Conservation (phyloP, 1,140 invertebrate species). For the Coelopa frigida region DNA sequence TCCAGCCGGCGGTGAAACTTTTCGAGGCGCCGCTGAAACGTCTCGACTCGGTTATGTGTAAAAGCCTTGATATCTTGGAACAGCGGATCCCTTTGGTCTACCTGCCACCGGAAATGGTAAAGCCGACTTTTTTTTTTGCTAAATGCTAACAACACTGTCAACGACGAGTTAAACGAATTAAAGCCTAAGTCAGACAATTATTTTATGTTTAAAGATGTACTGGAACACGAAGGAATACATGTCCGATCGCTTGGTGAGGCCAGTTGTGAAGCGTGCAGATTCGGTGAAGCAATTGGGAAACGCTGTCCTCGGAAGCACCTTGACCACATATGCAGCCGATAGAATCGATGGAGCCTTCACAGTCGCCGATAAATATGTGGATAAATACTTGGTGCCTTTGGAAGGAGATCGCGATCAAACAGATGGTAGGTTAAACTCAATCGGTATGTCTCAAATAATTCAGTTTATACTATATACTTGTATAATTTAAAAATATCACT, state of each 20-base stretch:
- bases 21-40: constrained; percentile 61
- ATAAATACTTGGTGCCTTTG: constrained; percentile 63
- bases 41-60: constrained; percentile 67
- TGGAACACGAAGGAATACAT: constrained; percentile 68
- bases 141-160: no score
- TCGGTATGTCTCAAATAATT: constrained; percentile 1
- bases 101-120: constrained; percentile 68
- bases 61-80: constrained; percentile 68
- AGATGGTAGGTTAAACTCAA: constrained; percentile 45
- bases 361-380: constrained; percentile 70
- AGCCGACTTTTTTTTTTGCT: not conserved
- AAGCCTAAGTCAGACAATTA: constrained; percentile 19
- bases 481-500: not conserved
- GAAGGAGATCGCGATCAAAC: constrained; percentile 52
- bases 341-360: constrained; percentile 63
- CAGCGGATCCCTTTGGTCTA: constrained; percentile 67
- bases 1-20: constrained; percentile 58
- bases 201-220: constrained; percentile 56
- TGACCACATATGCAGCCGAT: constrained; percentile 61
- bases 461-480: not conserved
- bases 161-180: no score
- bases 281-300: constrained; percentile 67
- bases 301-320: constrained; percentile 55
- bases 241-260: constrained; percentile 55
- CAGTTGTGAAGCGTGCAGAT: constrained; percentile 64